Percentiles rank a stretch among this genome's conserved stretches.
These are phyloP conservation scores for Strigops habroptila DNA, from an alignment of 2,113 vertebrate species.

Conservation along the genomic window DNA sequence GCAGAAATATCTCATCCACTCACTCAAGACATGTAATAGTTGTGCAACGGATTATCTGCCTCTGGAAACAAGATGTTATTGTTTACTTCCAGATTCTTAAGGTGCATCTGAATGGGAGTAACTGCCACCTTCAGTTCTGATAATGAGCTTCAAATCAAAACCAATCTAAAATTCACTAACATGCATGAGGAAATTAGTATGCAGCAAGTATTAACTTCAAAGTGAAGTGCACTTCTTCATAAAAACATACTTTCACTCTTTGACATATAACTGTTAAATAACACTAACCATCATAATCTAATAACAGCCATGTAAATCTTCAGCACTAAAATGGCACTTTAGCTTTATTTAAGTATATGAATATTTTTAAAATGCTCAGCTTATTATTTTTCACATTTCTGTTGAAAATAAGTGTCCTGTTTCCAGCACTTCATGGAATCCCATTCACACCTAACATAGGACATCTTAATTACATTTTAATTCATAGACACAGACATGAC, in stretches of 20 bases:
- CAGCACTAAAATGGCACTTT: background rate
- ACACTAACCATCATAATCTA: background rate
- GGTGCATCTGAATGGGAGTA: background rate
- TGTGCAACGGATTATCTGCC: background rate
- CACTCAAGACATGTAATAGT: background rate
- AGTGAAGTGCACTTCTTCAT: background rate
- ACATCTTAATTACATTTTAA: slow-evolving; percentile 4
- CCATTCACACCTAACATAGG: background rate
- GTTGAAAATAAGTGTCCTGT: background rate
- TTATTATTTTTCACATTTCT: background rate
- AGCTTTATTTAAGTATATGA: background rate
- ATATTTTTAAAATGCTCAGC: background rate
- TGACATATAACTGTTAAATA: background rate
- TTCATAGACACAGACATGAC: background rate
- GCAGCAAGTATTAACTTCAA: background rate
- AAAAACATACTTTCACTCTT: background rate
- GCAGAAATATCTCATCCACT: background rate
- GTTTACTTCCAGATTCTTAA: background rate
- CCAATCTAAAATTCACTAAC: background rate
- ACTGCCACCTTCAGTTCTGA: background rate
- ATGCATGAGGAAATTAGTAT: background rate
- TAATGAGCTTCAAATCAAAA: background rate
- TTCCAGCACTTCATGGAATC: background rate
- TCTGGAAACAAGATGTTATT: background rate
- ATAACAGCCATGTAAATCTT: background rate